Conservation (phyloP, 2,888 invertebrate genomes). For the Buathra laborator region DNA sequence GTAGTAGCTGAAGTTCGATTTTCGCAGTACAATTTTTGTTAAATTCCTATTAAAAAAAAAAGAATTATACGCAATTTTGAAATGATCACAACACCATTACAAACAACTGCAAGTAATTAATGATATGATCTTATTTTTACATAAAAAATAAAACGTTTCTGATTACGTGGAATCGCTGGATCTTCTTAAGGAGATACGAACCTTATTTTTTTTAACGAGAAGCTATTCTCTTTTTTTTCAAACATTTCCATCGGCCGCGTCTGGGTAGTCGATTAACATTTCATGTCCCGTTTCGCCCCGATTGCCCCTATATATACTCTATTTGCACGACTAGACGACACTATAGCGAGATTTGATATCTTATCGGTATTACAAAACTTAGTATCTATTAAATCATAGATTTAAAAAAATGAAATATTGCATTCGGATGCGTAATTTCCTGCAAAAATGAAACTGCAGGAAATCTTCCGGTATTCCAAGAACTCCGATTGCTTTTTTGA, state of each 20-base stretch:
- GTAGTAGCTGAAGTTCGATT: too few relatives aligned
- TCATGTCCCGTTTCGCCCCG: not conserved
- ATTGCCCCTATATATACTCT: constrained; percentile 31
- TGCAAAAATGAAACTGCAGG: not conserved
- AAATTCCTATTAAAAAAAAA: too few relatives aligned
- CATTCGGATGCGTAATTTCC: constrained; percentile 24
- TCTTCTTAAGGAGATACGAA: not conserved
- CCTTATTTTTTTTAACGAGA: not conserved
- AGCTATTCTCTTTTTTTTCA: too few relatives aligned
- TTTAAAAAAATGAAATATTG: constrained; percentile 13
- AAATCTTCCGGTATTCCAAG: not conserved
- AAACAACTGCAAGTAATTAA: too few relatives aligned
- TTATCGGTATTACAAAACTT: constrained; percentile 38
- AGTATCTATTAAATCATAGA: constrained; percentile 45
- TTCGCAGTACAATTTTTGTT: too few relatives aligned
- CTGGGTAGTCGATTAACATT: too few relatives aligned
- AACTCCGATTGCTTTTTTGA: constrained; percentile 1
- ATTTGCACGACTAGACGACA: constrained; percentile 64
- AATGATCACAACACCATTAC: too few relatives aligned
- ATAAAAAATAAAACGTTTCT: too few relatives aligned
- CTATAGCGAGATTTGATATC: constrained; percentile 48
- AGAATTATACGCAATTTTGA: too few relatives aligned
- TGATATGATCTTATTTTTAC: too few relatives aligned
- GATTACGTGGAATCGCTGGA: too few relatives aligned
- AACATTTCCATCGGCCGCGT: too few relatives aligned